Evolutionary conservation across 2,113 vertebrate species (phyloP), one percentile per base, ranked within the genome.

Genomic region (Otus sunia): DNA sequence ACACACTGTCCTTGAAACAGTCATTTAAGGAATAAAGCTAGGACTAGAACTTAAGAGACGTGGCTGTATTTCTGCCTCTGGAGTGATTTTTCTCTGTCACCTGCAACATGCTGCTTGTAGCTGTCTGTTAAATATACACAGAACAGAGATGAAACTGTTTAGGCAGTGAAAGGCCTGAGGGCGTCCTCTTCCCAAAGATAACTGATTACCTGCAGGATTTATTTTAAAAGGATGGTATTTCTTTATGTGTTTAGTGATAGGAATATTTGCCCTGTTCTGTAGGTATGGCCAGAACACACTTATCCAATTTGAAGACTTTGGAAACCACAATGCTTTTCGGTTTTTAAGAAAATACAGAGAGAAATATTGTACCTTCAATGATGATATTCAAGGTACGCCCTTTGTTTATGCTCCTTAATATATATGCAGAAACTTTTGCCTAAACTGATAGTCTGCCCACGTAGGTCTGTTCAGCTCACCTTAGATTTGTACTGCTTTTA

Each of bases 251-350:
- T 16, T 59, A 10, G 30, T 64, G 79, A 50, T 15, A 63, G 52
- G 10, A 80, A 5, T 29, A 2, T 71, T 86, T 86, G 20, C 43
- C 21, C 0, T 90, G 16, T 59, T 81, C 63, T 73, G 6, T 62
- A 99, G 98, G 93, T 98, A 99, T 0, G 99, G 99, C 53, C 99
- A 98, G 97, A 99, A 98, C 96, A 99, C 99, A 0, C 98, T 99
- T 29, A 99, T 99, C 96, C 99, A 99, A 45, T 99, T 99, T 96
- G 99, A 99, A 87, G 99, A 99, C 97, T 99, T 99, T 83, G 99
- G 99, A 39, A 99, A 99, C 98, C 99, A 99, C 98, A 99, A 99
- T 1, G 99, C 99, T 10, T 99, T 99, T 96, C 98, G 99, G 15
- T 99, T 99, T 86, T 96, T 99, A 26, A 98, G 99, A 66, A 99